Percentiles rank a stretch among this genome's conserved stretches.
Evolutionary conservation across 2,113 vertebrate species (phyloP).

Genomic region (Limanda limanda): DNA sequence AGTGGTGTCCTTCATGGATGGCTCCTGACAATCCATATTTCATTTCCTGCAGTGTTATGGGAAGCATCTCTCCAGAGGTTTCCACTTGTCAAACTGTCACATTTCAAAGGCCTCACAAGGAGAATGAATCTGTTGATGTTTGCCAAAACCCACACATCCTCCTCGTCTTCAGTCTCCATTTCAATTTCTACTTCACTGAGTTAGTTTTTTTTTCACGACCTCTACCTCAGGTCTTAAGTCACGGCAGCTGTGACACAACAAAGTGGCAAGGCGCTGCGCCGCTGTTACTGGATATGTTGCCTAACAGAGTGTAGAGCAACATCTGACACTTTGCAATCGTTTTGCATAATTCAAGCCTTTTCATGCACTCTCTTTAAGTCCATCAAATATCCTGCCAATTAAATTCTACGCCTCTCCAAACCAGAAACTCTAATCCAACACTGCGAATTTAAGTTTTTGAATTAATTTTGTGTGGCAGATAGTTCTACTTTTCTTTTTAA

Average conservation of each 20-base stretch:
- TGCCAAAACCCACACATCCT: slow-evolving; percentile 65
- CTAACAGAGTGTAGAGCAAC: slow-evolving; percentile 18
- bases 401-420: slow-evolving; percentile 34
- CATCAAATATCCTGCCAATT: slow-evolving; percentile 24
- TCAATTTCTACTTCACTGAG: slow-evolving; percentile 33
- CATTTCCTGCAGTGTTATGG: slow-evolving; percentile 70
- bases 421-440: slow-evolving; percentile 14
- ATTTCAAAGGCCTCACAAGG: slow-evolving; percentile 61
- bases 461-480: slow-evolving; percentile 31
- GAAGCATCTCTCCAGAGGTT: slow-evolving; percentile 67
- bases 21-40: slow-evolving; percentile 71
- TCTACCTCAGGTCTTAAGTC: slow-evolving; percentile 38
- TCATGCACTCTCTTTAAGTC: slow-evolving; percentile 22
- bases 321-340: slow-evolving; percentile 41
- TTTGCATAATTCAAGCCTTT: slow-evolving; percentile 58
- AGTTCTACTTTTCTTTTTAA: slow-evolving; percentile 23
- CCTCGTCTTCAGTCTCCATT: slow-evolving; percentile 46
- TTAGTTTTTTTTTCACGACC: slow-evolving; percentile 35
- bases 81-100: slow-evolving; percentile 74
- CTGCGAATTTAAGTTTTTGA: slow-evolving; percentile 19
- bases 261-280: background rate
- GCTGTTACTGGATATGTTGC: slow-evolving; percentile 28
- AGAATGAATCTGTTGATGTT: slow-evolving; percentile 73
- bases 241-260: slow-evolving; percentile 34
- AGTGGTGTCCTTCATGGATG: slow-evolving; percentile 60